Conservation (phyloP, 2,113 vertebrate genomes). For the Prolemur simus region DNA sequence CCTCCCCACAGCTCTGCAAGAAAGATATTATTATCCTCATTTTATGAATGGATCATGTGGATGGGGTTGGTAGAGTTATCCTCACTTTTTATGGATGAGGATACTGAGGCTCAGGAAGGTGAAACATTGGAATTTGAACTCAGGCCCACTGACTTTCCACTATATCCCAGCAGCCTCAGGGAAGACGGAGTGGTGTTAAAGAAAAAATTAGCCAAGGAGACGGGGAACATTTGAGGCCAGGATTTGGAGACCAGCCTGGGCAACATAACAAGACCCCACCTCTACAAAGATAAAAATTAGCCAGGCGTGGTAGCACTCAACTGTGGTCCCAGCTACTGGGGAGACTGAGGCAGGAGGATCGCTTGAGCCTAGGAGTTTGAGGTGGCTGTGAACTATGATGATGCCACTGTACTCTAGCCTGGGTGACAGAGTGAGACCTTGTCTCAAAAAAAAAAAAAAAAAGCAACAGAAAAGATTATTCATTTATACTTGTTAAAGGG, state of each 20-base stretch:
- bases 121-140: background rate
- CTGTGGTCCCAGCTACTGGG: too few relatives aligned
- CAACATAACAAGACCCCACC: too few relatives aligned
- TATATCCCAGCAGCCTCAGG: background rate
- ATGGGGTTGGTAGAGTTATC: background rate
- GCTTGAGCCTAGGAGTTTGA: too few relatives aligned
- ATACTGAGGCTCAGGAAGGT: background rate
- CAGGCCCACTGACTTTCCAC: background rate
- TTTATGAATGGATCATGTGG: background rate
- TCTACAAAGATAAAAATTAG: too few relatives aligned
- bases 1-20: background rate
- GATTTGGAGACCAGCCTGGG: too few relatives aligned
- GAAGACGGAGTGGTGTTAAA: background rate
- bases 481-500: background rate
- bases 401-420: too few relatives aligned
- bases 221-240: too few relatives aligned
- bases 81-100: background rate
- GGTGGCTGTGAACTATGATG: too few relatives aligned
- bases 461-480: background rate
- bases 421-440: too few relatives aligned
- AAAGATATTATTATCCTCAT: background rate
- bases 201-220: background rate
- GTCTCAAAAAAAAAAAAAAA: too few relatives aligned
- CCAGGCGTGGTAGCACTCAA: fast-evolving
- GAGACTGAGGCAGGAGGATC: too few relatives aligned